Evolutionary conservation across 2,888 invertebrate species (phyloP).

Genomic region (Trilocha varians): DNA sequence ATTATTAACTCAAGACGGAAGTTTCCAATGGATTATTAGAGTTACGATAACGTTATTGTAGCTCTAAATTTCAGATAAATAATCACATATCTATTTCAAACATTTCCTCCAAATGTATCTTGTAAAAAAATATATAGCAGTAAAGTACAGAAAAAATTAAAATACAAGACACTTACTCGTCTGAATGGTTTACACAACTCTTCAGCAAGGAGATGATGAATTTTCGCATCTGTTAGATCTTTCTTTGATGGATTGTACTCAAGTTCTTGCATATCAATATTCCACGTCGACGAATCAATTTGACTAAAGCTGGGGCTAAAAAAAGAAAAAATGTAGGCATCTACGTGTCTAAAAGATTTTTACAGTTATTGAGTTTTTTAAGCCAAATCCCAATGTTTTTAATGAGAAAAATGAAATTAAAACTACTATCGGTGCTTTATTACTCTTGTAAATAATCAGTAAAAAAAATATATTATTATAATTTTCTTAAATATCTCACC

Average conservation of each 20-base stretch:
- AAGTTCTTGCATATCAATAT: conserved; percentile 93
- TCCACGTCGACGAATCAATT: conserved; percentile 88
- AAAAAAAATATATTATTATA: not conserved
- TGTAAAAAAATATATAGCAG: too few species aligned
- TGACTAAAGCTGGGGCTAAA: conserved; percentile 88
- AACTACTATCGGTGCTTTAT: too few species aligned
- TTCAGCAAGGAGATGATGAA: conserved; percentile 92
- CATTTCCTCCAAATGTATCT: too few species aligned
- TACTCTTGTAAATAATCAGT: too few species aligned
- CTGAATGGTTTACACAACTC: conserved; percentile 90
- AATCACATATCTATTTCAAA: too few species aligned
- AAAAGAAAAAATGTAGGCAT: conserved; percentile 11
- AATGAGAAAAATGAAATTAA: too few species aligned
- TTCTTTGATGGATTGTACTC: conserved; percentile 94
- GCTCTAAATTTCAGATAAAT: too few species aligned
- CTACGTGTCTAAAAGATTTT: not conserved
- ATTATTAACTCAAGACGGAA: too few species aligned
- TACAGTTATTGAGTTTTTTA: too few species aligned
- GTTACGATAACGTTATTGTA: too few species aligned
- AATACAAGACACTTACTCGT: conserved; percentile 74
- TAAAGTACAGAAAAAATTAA: not conserved
- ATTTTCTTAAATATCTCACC: conserved; percentile 59
- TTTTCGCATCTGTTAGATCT: conserved; percentile 93
- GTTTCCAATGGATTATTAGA: too few species aligned
- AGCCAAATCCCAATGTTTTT: too few species aligned